Evolutionary conservation across 2,113 vertebrate genomes (phyloP).

Genomic region (Anhinga anhinga): DNA sequence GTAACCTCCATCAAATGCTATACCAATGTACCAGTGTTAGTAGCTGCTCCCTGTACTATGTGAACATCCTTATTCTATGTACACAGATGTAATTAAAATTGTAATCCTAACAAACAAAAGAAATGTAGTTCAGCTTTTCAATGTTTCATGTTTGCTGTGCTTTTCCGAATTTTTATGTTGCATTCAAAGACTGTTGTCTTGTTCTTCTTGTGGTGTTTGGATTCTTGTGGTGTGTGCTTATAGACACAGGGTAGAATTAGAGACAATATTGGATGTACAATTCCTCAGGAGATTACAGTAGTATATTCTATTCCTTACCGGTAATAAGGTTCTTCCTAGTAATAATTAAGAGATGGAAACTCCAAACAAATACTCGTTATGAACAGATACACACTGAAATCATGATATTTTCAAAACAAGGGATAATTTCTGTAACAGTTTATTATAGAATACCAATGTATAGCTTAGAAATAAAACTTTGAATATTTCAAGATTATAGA

Average conservation of each 20-base stretch:
- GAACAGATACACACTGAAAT: slow-evolving; percentile 85
- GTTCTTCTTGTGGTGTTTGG: slow-evolving; percentile 90
- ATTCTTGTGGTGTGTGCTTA: slow-evolving; percentile 90
- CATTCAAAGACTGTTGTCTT: slow-evolving; percentile 87
- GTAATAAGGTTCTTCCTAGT: slow-evolving; percentile 89
- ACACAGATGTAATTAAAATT: slow-evolving; percentile 99
- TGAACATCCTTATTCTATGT: slow-evolving; percentile 96
- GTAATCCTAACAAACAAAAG: slow-evolving; percentile 94
- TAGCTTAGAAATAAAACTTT: slow-evolving; percentile 96
- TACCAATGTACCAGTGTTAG: slow-evolving; percentile 93
- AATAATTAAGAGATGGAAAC: slow-evolving; percentile 86
- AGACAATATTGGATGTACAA: slow-evolving; percentile 92
- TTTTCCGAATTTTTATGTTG: slow-evolving; percentile 86
- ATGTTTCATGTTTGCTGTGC: slow-evolving; percentile 94
- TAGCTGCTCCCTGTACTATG: slow-evolving; percentile 93
- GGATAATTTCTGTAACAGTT: slow-evolving; percentile 95
- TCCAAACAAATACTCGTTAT: slow-evolving; percentile 84
- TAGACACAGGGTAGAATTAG: slow-evolving; percentile 94
- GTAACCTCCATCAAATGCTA: slow-evolving; percentile 87
- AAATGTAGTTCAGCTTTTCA: slow-evolving; percentile 90
- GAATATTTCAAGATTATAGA: slow-evolving; percentile 92
- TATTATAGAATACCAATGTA: slow-evolving; percentile 96
- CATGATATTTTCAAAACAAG: slow-evolving; percentile 95
- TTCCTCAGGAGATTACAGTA: slow-evolving; percentile 89
- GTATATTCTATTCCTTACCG: slow-evolving; percentile 85